Percentiles rank a stretch among this genome's conserved stretches.
phyloP scores from a whole-genome alignment of 2,797 vertebrate species.

The Myotis pilosus region DNA sequence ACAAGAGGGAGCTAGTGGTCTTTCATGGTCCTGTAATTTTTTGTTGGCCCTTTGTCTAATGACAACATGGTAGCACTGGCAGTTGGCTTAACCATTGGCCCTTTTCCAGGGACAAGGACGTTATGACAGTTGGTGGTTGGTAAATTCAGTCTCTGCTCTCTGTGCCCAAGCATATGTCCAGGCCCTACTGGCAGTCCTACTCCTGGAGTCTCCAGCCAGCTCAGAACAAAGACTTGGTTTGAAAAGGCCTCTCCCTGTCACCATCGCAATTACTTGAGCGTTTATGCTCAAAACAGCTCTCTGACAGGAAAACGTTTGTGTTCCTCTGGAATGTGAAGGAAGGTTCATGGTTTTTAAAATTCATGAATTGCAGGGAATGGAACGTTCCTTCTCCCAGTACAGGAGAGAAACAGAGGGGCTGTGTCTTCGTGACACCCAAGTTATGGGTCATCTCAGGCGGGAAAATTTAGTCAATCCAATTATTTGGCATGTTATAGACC shows the following conservation, averaged over 20 bases:
- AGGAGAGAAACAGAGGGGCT: constrained; percentile 71
- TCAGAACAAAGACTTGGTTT: constrained; percentile 72
- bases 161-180: constrained; percentile 69
- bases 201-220: constrained; percentile 55
- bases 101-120: constrained; percentile 51
- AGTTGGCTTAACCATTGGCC: constrained; percentile 58
- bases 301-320: constrained; percentile 72
- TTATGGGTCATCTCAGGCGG: constrained; percentile 62
- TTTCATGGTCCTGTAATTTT: background rate
- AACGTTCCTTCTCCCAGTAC: constrained; percentile 65
- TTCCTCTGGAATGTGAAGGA: constrained; percentile 66
- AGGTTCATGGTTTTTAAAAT: constrained; percentile 78
- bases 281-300: constrained; percentile 61
- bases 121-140: constrained; percentile 73
- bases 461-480: constrained; percentile 58
- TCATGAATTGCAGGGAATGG: constrained; percentile 76
- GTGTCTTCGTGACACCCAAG: constrained; percentile 65
- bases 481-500: constrained; percentile 41
- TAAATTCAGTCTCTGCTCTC: constrained; percentile 61
- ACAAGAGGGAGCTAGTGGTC: constrained; percentile 61
- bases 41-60: constrained; percentile 15
- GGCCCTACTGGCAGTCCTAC: constrained; percentile 15
- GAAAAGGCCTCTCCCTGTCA: constrained; percentile 59
- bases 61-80: constrained; percentile 57
- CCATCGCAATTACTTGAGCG: constrained; percentile 54